Evolutionary conservation across 2,888 invertebrate genomes (phyloP).

Genomic region (Coleophora flavipennella): DNA sequence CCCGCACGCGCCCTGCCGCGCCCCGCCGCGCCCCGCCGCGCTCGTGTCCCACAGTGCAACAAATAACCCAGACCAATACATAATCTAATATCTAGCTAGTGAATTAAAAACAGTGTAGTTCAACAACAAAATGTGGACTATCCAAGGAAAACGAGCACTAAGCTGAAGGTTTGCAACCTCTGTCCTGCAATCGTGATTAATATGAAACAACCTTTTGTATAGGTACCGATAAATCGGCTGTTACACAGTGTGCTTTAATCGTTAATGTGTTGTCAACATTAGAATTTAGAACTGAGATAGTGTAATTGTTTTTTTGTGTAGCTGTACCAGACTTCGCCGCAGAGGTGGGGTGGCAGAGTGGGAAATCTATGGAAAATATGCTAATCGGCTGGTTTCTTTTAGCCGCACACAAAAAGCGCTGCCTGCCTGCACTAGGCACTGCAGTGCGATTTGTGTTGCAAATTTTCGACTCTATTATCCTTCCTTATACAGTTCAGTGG

Average conservation of each 20-base stretch:
- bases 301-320: conserved; percentile 21
- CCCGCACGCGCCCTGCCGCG: conserved; percentile 32
- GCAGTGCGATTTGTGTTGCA: conserved; percentile 72
- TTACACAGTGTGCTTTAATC: conserved; percentile 50
- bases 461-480: conserved; percentile 34
- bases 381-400: conserved; percentile 64
- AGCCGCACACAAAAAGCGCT: conserved; percentile 67
- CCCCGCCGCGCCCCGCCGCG: conserved; percentile 17
- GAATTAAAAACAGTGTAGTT: conserved; percentile 15
- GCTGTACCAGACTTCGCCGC: conserved; percentile 26
- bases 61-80: conserved; percentile 48
- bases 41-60: conserved; percentile 29
- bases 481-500: background rate
- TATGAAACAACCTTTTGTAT: conserved; percentile 61
- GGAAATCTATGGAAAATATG: conserved; percentile 58
- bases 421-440: conserved; percentile 70
- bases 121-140: conserved; percentile 16
- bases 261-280: conserved; percentile 48
- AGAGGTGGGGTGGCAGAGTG: conserved; percentile 29
- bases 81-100: conserved; percentile 29
- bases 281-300: conserved; percentile 32
- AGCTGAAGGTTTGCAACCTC: conserved; percentile 34
- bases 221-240: conserved; percentile 56
- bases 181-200: conserved; percentile 44
- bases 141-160: background rate